Evolutionary conservation across 1,140 invertebrate species (phyloP), one percentile per base, ranked within the genome.

Genomic region (Ostrea edulis): DNA sequence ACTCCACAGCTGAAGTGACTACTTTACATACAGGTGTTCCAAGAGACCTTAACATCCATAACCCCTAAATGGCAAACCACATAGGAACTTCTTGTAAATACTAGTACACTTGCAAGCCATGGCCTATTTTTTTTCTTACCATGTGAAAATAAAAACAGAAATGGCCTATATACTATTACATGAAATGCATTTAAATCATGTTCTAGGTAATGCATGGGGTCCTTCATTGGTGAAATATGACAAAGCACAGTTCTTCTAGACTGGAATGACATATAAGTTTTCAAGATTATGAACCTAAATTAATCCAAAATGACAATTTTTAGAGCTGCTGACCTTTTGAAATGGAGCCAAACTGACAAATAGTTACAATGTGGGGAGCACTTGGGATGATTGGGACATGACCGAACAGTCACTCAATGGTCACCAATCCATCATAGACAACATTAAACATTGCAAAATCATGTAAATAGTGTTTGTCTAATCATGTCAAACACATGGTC

Each of bases 21-120:
- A 77, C 68, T 77, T 77, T 29, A 77, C 68, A 77, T 77, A 77
- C 68, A 77, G 68, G 68, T 77, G 68, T 35, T 77, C 29, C 68
- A 77, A 25, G 22, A 77, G 5, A 77, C 68, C 65, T 29, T 12
- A 14, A 29, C 29, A 77, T 8, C 11, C 68, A 62, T n/a, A 62
- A 62, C 12, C 68, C 25, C 68, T 77, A 12, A 77, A 25, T 25
- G 25, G 14, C 29, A 14, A 9, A n/a, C 55, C 20, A 20, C 35
- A 44, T 44, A 44, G 5, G 2, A 62, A 62, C 17, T 62, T 14
- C n/a, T n/a, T n/a, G 7, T 1, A 44, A 62, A 20, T 62, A n/a
- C 17, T 62, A 62, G 58, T 35, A 29, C 12, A 71, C n/a, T 77
- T 77, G 14, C 68, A 77, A 17, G 25, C 12, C 65, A 71, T 58